These are phyloP conservation scores for Capitulum mitella DNA, from an alignment of 2,888 invertebrate genomes.

Conservation along the genomic window DNA sequence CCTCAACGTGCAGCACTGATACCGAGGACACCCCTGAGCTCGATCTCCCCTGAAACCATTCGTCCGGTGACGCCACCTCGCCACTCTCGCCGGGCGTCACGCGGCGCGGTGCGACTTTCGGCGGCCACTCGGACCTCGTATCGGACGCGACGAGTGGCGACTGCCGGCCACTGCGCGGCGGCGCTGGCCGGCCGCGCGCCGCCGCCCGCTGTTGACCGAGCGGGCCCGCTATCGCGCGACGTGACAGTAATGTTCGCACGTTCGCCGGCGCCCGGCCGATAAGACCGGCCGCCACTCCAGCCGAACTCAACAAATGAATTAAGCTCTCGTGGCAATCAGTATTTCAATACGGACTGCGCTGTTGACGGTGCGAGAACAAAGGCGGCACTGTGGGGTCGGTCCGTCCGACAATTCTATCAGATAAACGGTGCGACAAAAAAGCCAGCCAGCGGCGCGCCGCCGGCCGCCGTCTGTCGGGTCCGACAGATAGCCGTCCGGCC, in stretches of 20 bases:
- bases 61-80: no score
- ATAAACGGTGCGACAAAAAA: background rate
- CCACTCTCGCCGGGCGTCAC: no score
- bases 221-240: background rate
- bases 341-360: background rate
- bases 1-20: no score
- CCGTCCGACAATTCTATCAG: slow-evolving; percentile 11
- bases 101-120: no score
- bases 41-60: no score
- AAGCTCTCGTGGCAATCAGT: slow-evolving; percentile 18
- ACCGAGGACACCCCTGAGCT: no score
- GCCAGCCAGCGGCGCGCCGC: background rate
- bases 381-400: background rate
- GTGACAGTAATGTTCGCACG: background rate
- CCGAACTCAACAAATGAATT: slow-evolving; percentile 4
- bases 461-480: no score
- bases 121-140: no score
- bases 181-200: background rate
- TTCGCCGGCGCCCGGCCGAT: background rate
- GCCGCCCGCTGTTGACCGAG: background rate
- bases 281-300: background rate
- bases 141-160: no score
- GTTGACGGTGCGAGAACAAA: background rate
- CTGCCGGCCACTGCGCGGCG: no score
- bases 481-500: no score